Evolutionary conservation across 2,888 invertebrate species (phyloP), one percentile per base, ranked within the genome.

Genomic region (Onchidella celtica): DNA sequence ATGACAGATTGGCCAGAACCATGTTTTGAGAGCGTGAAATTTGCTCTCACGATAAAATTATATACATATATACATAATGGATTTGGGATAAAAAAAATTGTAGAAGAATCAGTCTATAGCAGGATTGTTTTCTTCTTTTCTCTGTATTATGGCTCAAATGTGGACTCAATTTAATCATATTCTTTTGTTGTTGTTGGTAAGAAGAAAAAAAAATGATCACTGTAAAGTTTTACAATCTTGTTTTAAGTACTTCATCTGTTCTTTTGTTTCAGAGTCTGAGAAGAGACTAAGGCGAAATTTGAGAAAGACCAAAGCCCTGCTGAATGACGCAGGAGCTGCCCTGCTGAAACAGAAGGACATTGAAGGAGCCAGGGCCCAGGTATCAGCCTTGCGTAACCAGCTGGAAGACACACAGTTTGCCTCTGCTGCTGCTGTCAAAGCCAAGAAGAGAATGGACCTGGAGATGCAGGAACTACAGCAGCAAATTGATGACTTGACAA

Each of bases 371-470:
- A 97, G 97, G 90, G 95, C 95, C 36, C 95, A 96, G 86, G 95
- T 97, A 72, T 94, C 96, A 87, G 96, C 96, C 89, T 94, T 97
- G 63, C 95, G 96, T 89, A 96, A 97, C 93, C 96, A 97, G 95
- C 94, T 99, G 88, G 98, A 98, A 93, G 98, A 98, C 91, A 95
- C 97, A 0, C 98, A 98, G 92, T 96, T 97, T 84, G 96, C 97
- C 0, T 95, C 97, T 34, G 95, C 96, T 0, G 95, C 96, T 40
- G 97, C 98, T 0, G 95, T 96, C 34, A 98, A 98, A 93, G 96
- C 97, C 17, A 96, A 96, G 83, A 97, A 97, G 90, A 95, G 96
- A 0, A 95, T 97, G 29, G 98, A 99, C 92, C 95, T 96, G 2
- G 99, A 99, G 91, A 94, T 98, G 74, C 94, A 95, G 24, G 99